Base-by-base conservation (phyloP, 2,888 invertebrate species). In the Lithophane socia region DNA sequence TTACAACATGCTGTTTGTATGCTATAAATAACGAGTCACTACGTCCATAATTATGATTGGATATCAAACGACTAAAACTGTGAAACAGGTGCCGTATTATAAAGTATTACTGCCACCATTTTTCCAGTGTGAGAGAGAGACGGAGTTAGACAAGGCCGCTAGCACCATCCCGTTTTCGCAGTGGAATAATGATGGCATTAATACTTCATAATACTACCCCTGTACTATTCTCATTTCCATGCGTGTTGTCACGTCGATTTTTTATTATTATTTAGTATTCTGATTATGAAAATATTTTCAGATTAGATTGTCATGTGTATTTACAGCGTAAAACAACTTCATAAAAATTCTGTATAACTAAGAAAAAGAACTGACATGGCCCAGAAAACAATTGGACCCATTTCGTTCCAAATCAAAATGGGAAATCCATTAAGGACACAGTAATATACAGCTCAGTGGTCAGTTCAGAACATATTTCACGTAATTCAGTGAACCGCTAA, bases 401-500 rank as follows among this genome's bases (percentile, higher is more conserved):
- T n/a, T 73, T 64, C 29, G n/a, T 37, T 61, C n/a, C 13, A 24
- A 56, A 42, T 42, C 47, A 80, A 24, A 80, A 58, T 66, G 65
- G 44, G 21, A 37, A 44, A 54, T 64, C 67, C 56, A 68, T 64
- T 63, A 81, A n/a, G 49, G 37, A 37, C 37, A 49, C 24, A 44
- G 77, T 68, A 65, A 78, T 60, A 63, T 78, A 67, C 44, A 80
- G 54, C 69, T 29, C 29, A 16, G 66, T 54, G 56, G 54, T 75
- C 58, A 65, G 56, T 52, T 73, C 65, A 66, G 49, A 42, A 44
- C 70, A 78, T 77, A 82, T 79, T 79, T 79, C 77, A 67, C 29
- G 21, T 67, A 68, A 74, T 71, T 79, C 76, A 77, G 83, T 84
- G 86, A 85, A 80, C 78, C 81, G 37, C 80, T 79, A 84, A 86